Conservation (phyloP, 2,888 invertebrate species). For the Helobdella robusta region DNA sequence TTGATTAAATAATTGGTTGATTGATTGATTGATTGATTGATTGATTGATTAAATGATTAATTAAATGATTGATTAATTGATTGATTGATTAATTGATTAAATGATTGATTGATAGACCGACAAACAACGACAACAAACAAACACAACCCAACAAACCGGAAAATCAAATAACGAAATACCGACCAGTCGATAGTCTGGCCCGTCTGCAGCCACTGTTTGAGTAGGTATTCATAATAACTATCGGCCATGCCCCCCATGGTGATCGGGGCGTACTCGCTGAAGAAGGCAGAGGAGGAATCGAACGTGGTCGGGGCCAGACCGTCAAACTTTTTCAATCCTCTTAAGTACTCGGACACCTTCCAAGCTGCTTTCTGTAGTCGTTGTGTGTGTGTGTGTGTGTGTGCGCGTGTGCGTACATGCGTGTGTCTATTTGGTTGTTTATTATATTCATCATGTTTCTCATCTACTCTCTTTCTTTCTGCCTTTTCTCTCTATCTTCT, state of each 20-base stretch:
- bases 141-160: too few species aligned
- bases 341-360: conserved; percentile 70
- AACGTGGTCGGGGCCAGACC: conserved; percentile 96
- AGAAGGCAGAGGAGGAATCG: conserved; percentile 75
- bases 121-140: not conserved
- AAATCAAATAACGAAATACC: conserved; percentile 8
- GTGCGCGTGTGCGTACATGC: too few species aligned
- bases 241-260: conserved; percentile 93
- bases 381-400: too few species aligned
- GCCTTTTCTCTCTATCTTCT: too few species aligned
- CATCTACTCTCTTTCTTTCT: too few species aligned
- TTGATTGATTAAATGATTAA: too few species aligned
- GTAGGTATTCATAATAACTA: conserved; percentile 93
- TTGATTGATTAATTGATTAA: too few species aligned
- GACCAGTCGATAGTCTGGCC: conserved; percentile 60
- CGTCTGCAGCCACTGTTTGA: conserved; percentile 97
- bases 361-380: conserved; percentile 26
- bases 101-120: too few species aligned
- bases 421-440: too few species aligned
- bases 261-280: conserved; percentile 75
- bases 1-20: not conserved
- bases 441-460: too few species aligned
- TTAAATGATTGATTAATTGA: too few species aligned
- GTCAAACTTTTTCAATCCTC: conserved; percentile 60
- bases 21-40: too few species aligned